phyloP scores from a whole-genome alignment of 2,888 invertebrate species.

The Bursaphelenchus okinawaensis region DNA sequence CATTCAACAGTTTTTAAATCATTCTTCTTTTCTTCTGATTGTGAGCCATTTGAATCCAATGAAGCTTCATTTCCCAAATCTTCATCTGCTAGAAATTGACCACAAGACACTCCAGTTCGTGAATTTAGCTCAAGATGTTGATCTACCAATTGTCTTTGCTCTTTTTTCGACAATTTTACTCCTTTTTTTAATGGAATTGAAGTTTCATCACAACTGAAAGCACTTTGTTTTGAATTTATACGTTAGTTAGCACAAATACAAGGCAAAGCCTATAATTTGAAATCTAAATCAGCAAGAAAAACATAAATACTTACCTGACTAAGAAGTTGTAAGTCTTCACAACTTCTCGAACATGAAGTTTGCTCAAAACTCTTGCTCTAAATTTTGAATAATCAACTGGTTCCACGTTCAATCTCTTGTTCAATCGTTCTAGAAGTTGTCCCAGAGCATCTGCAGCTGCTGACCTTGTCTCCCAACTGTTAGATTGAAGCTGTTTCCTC shows the following conservation, averaged over 20 bases:
- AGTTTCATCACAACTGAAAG: constrained; percentile 15
- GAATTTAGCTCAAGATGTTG: constrained; percentile 40
- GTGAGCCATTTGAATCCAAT: neutral
- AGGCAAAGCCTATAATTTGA: neutral
- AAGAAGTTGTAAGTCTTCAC: neutral
- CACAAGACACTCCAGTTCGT: constrained; percentile 8
- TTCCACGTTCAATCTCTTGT: neutral
- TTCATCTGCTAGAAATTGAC: constrained; percentile 5
- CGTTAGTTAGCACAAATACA: constrained; percentile 4
- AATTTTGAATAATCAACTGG: neutral
- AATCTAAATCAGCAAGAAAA: neutral
- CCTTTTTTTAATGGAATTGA: neutral
- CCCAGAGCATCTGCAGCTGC: constrained; percentile 45
- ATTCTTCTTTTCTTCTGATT: neutral
- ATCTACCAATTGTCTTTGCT: constrained; percentile 43
- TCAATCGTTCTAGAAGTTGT: constrained; percentile 24
- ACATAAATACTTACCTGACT: neutral
- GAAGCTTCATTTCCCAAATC: constrained; percentile 4
- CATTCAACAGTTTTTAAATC: neutral
- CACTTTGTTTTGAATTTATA: neutral
- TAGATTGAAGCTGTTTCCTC: constrained; percentile 26
- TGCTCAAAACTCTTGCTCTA: neutral
- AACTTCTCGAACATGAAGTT: constrained; percentile 5
- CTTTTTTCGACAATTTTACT: constrained; percentile 15
- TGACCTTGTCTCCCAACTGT: constrained; percentile 46